Conservation (phyloP, 2,113 vertebrate species). For the Elephantulus edwardii region DNA sequence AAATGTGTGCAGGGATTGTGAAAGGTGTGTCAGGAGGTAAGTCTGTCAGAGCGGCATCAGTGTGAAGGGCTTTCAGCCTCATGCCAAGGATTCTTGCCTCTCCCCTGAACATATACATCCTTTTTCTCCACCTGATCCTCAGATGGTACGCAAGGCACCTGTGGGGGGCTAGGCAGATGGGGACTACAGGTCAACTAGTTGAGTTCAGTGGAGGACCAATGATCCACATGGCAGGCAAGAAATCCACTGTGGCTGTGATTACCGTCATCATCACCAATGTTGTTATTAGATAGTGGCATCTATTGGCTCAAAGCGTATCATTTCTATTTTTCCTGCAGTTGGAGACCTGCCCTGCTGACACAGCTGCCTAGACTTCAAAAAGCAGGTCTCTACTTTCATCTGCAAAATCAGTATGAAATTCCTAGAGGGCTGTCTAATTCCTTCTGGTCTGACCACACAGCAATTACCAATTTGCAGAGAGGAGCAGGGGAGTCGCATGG, state of each 20-base stretch:
- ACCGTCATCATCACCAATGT: neutral
- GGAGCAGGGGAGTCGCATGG: neutral
- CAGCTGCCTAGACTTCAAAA: conserved; percentile 74
- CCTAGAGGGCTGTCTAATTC: conserved; percentile 75
- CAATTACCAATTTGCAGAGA: conserved; percentile 71
- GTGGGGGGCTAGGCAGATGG: neutral
- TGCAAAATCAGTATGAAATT: conserved; percentile 77
- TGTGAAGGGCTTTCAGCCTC: neutral
- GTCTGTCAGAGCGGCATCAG: neutral
- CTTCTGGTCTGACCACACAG: conserved; percentile 75
- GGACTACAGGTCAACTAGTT: neutral
- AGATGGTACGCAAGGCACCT: neutral
- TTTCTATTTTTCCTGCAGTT: conserved; percentile 52
- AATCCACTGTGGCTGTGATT: neutral
- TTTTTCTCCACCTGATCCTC: neutral
- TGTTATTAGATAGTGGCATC: neutral
- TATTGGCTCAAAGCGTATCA: neutral
- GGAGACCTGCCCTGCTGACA: conserved; percentile 73
- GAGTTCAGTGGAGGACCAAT: neutral
- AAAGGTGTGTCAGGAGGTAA: neutral
- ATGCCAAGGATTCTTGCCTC: neutral
- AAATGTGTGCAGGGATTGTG: neutral
- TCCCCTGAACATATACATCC: fast-evolving
- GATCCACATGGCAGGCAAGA: neutral
- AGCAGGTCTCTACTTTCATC: conserved; percentile 69